phyloP scores from a whole-genome alignment of 2,113 vertebrate species.

The Prinia subflava region DNA sequence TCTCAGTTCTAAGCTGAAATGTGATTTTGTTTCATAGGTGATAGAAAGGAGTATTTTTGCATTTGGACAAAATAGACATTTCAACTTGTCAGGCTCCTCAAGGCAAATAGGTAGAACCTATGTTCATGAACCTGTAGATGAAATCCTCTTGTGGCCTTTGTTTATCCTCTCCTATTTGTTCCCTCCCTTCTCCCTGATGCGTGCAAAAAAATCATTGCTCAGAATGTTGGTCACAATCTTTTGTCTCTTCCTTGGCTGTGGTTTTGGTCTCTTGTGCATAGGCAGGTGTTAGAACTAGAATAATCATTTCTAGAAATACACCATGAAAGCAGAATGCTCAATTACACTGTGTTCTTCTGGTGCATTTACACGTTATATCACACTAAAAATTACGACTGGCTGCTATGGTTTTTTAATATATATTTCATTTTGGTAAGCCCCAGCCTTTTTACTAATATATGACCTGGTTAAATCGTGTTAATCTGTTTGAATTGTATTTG shows the following conservation, averaged over 20 bases:
- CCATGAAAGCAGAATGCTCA: constrained; percentile 62
- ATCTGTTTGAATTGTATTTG: constrained; percentile 78
- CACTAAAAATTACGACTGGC: constrained; percentile 73
- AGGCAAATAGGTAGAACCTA: constrained; percentile 9
- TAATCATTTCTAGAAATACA: constrained; percentile 65
- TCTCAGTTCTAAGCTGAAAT: constrained; percentile 24
- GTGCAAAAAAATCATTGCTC: constrained; percentile 45
- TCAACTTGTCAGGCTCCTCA: constrained; percentile 1
- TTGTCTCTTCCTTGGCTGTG: constrained; percentile 54
- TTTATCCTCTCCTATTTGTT: constrained; percentile 13
- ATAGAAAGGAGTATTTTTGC: constrained; percentile 24
- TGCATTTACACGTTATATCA: constrained; percentile 69
- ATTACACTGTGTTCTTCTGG: constrained; percentile 63
- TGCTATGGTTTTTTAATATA: constrained; percentile 76
- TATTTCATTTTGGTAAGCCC: constrained; percentile 74
- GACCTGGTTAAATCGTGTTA: constrained; percentile 77
- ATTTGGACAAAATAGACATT: constrained; percentile 14
- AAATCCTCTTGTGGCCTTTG: constrained; percentile 60
- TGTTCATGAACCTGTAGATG: constrained; percentile 15
- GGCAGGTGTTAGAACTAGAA: constrained; percentile 65
- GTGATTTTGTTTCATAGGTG: constrained; percentile 41
- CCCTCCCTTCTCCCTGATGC: not conserved
- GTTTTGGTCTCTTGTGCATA: constrained; percentile 62
- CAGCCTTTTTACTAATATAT: constrained; percentile 78
- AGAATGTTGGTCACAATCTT: constrained; percentile 55